phyloP scores from a whole-genome alignment of 1,140 invertebrate genomes.

The Capitella teleta region DNA sequence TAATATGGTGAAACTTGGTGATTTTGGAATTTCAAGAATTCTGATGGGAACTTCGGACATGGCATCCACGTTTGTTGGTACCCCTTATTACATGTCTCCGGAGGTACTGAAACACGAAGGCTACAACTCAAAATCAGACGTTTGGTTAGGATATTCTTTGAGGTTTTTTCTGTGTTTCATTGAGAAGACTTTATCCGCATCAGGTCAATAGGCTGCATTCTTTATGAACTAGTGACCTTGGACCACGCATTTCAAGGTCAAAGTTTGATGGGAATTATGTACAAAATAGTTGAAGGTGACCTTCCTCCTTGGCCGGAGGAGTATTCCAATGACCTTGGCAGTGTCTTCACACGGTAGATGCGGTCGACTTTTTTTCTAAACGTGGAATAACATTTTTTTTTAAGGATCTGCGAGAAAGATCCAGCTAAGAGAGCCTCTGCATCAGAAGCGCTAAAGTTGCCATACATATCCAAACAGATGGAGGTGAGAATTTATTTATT shows the following conservation, averaged over 20 bases:
- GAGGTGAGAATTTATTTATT: constrained; percentile 29
- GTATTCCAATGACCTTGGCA: constrained; percentile 31
- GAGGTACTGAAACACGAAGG: constrained; percentile 43
- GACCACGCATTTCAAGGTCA: constrained; percentile 47
- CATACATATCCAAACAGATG: constrained; percentile 28
- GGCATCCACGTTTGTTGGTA: constrained; percentile 40
- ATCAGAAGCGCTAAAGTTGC: constrained; percentile 31
- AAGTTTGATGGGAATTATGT: constrained; percentile 42
- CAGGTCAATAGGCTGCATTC: constrained; percentile 35
- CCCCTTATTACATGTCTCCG: constrained; percentile 41
- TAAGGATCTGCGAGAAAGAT: constrained; percentile 37
- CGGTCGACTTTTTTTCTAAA: not conserved
- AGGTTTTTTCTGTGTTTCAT: not conserved
- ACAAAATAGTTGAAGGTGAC: constrained; percentile 40
- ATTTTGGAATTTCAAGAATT: constrained; percentile 39
- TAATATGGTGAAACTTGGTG: constrained; percentile 38
- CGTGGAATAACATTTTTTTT: not conserved
- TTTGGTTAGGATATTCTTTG: constrained; percentile 30
- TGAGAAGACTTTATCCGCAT: not conserved
- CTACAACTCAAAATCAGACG: constrained; percentile 40
- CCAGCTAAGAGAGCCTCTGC: constrained; percentile 33
- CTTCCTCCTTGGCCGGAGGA: constrained; percentile 29
- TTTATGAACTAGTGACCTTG: constrained; percentile 44
- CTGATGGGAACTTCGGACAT: constrained; percentile 37
- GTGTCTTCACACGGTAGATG: constrained; percentile 34